phyloP scores from a whole-genome alignment of 2,113 vertebrate species.

The Platichthys stellatus region DNA sequence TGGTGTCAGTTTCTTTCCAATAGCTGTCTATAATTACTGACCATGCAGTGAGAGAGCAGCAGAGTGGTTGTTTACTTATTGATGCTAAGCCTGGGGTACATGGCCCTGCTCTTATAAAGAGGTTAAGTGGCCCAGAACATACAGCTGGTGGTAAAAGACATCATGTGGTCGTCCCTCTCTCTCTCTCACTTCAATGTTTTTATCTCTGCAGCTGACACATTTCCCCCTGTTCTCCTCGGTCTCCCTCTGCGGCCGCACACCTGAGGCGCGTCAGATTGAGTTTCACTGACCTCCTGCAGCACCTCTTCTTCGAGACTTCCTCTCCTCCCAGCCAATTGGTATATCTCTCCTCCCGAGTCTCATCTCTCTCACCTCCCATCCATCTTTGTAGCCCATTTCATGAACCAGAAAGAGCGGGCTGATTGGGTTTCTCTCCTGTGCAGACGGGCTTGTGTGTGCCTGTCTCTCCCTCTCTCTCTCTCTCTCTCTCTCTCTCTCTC shows the following conservation, averaged over 20 bases:
- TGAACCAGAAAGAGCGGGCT: conserved; percentile 52
- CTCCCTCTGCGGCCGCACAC: conserved; percentile 36
- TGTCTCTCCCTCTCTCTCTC: conserved; percentile 17
- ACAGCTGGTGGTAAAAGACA: conserved; percentile 25
- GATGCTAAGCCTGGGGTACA: conserved; percentile 57
- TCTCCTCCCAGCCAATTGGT: conserved; percentile 17
- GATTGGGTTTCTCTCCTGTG: conserved; percentile 74
- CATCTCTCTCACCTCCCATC: conserved; percentile 27
- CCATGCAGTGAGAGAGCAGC: conserved; percentile 34
- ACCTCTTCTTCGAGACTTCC: conserved; percentile 19
- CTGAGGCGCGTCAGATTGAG: conserved; percentile 54
- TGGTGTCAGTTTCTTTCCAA: conserved; percentile 51
- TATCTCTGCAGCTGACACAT: conserved; percentile 21
- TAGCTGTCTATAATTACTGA: conserved; percentile 74
- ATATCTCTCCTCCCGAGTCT: background rate
- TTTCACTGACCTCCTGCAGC: conserved; percentile 62
- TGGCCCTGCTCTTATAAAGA: conserved; percentile 47
- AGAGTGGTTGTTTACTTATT: conserved; percentile 75
- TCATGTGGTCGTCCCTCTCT: conserved; percentile 3
- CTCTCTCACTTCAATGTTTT: conserved; percentile 2
- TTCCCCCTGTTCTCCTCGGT: conserved; percentile 9
- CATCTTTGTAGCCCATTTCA: conserved; percentile 43
- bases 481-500: too few species aligned
- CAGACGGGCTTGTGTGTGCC: conserved; percentile 49
- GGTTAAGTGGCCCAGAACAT: conserved; percentile 62